Evolutionary conservation across 1,140 invertebrate genomes (phyloP).

Genomic region (Procambarus virginalis): DNA sequence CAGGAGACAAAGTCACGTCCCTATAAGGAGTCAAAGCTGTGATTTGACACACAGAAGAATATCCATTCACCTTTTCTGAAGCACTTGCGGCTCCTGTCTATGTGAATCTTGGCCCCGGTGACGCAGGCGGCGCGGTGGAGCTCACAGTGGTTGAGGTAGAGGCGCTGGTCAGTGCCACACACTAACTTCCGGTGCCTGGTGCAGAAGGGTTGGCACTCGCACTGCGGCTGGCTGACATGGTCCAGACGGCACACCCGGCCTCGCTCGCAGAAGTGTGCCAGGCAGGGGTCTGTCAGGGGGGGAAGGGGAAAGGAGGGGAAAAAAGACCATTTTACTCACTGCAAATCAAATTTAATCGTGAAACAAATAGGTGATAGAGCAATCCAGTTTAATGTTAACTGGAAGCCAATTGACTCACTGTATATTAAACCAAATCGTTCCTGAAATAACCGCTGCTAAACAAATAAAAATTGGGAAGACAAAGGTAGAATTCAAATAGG

Average conservation of each 20-base stretch:
- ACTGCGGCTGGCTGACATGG: slow-evolving; percentile 77
- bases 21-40: no score
- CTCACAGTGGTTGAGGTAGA: slow-evolving; percentile 86
- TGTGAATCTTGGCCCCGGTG: slow-evolving; percentile 77
- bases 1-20: no score
- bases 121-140: slow-evolving; percentile 83
- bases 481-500: no score
- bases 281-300: slow-evolving; percentile 80
- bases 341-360: no score
- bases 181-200: slow-evolving; percentile 78
- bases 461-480: no score
- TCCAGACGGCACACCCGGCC: slow-evolving; percentile 80
- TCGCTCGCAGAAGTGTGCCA: slow-evolving; percentile 80
- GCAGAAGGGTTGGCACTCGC: slow-evolving; percentile 80
- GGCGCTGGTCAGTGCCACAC: slow-evolving; percentile 83
- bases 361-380: no score
- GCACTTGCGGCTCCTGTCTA: slow-evolving; percentile 74
- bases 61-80: slow-evolving; percentile 70
- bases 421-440: no score
- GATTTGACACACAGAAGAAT: no score
- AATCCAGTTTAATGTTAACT: no score
- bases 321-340: no score
- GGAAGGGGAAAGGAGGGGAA: background rate
- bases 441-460: no score
- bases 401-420: no score